These are phyloP conservation scores for Polymixis lichenea DNA, from an alignment of 2,888 invertebrate genomes.

Conservation along the genomic window DNA sequence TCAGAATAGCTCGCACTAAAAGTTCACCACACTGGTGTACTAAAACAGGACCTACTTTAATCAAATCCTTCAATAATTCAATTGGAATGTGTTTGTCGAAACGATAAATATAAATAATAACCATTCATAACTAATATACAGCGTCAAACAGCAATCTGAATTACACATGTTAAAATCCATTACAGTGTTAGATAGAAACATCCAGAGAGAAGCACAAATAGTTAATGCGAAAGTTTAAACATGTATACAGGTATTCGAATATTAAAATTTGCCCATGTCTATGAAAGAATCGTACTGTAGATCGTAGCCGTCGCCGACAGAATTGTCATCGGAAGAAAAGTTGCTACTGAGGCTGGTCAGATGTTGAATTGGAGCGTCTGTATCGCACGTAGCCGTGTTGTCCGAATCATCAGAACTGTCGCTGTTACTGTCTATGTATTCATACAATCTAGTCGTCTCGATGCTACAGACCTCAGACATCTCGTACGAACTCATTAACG, in stretches of 20 bases:
- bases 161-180: conserved; percentile 68
- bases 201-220: conserved; percentile 78
- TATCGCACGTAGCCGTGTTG: conserved; percentile 82
- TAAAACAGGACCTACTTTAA: conserved; percentile 68
- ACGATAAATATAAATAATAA: conserved; percentile 55
- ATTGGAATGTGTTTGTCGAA: conserved; percentile 69
- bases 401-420: conserved; percentile 80
- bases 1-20: conserved; percentile 82
- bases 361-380: conserved; percentile 68
- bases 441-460: conserved; percentile 68
- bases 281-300: conserved; percentile 89
- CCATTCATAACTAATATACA: conserved; percentile 59
- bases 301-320: conserved; percentile 82
- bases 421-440: conserved; percentile 84
- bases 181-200: conserved; percentile 70
- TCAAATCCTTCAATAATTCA: conserved; percentile 65
- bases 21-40: conserved; percentile 67
- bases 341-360: conserved; percentile 67
- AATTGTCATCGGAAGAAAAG: conserved; percentile 74
- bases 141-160: conserved; percentile 63
- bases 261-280: conserved; percentile 89
- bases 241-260: conserved; percentile 65
- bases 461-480: conserved; percentile 67
- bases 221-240: conserved; percentile 69
- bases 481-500: conserved; percentile 66